Conservation (phyloP, 2,888 invertebrate species). For the Polymixis lichenea region DNA sequence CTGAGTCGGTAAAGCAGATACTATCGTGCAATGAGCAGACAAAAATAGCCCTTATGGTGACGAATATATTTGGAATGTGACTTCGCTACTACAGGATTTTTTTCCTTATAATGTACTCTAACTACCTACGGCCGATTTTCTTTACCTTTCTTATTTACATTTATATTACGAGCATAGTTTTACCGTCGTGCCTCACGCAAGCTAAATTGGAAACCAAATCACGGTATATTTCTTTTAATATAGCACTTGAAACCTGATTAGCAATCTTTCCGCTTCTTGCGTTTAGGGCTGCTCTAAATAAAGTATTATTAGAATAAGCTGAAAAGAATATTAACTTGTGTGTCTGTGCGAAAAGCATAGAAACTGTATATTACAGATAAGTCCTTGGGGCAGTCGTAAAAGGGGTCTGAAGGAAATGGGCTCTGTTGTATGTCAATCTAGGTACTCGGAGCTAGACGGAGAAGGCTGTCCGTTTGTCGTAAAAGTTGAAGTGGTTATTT, state of each 20-base stretch:
- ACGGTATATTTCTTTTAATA: constrained; percentile 43
- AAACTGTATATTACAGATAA: constrained; percentile 13
- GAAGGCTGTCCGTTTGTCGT: constrained; percentile 17
- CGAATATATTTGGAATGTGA: not conserved
- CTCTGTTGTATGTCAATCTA: constrained; percentile 20
- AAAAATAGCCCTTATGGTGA: not conserved
- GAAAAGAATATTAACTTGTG: constrained; percentile 21
- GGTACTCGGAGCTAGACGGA: constrained; percentile 24
- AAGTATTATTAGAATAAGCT: constrained; percentile 21
- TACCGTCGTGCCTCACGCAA: constrained; percentile 56
- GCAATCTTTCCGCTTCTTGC: constrained; percentile 52
- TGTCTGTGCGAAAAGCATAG: not conserved
- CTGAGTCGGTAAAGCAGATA: not conserved
- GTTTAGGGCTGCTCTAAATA: constrained; percentile 16
- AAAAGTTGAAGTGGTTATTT: constrained; percentile 38
- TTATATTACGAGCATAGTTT: constrained; percentile 50
- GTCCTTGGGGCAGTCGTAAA: constrained; percentile 38
- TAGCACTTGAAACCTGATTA: constrained; percentile 44
- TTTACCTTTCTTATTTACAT: constrained; percentile 50
- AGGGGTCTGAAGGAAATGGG: constrained; percentile 37
- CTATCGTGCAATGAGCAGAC: not conserved
- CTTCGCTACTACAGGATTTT: not conserved
- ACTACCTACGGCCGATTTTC: constrained; percentile 32
- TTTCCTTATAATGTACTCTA: constrained; percentile 25
- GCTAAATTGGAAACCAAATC: constrained; percentile 44